Evolutionary conservation across 2,888 invertebrate species (phyloP).

Genomic region (Drosophila sordidula): DNA sequence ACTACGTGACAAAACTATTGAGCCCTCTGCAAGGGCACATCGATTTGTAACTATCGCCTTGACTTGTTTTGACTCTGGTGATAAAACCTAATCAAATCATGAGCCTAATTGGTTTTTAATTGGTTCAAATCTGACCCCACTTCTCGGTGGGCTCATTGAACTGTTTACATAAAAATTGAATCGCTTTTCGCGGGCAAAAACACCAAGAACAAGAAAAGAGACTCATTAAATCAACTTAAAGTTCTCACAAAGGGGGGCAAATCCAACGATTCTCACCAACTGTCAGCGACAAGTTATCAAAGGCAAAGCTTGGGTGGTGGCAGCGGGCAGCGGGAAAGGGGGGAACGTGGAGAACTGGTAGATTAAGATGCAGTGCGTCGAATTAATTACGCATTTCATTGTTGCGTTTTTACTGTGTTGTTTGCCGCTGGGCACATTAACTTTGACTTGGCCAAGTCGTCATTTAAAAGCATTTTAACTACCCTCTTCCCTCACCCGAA

Average conservation of each 20-base stretch:
- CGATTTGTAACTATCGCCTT: neutral
- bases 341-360: conserved; percentile 9
- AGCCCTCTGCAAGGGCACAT: neutral
- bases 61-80: conserved; percentile 3
- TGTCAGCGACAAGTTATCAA: conserved; percentile 35
- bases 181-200: conserved; percentile 42
- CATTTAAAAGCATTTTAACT: conserved; percentile 38
- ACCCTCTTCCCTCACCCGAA: neutral
- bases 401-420: conserved; percentile 31
- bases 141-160: conserved; percentile 58
- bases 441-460: conserved; percentile 23
- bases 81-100: conserved; percentile 59
- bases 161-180: conserved; percentile 65
- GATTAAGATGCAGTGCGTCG: conserved; percentile 67
- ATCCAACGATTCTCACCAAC: conserved; percentile 49
- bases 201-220: conserved; percentile 24
- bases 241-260: conserved; percentile 48
- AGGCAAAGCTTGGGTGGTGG: neutral
- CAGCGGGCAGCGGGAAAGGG: neutral
- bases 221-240: conserved; percentile 66
- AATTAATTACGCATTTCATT: conserved; percentile 74
- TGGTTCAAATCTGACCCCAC: conserved; percentile 32
- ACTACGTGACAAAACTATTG: neutral
- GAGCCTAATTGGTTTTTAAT: conserved; percentile 69
- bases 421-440: conserved; percentile 39